These are phyloP conservation scores for Geodia barretti DNA, from an alignment of 37 sponge, comb jelly and placozoan genomes.

Conservation along the genomic window DNA sequence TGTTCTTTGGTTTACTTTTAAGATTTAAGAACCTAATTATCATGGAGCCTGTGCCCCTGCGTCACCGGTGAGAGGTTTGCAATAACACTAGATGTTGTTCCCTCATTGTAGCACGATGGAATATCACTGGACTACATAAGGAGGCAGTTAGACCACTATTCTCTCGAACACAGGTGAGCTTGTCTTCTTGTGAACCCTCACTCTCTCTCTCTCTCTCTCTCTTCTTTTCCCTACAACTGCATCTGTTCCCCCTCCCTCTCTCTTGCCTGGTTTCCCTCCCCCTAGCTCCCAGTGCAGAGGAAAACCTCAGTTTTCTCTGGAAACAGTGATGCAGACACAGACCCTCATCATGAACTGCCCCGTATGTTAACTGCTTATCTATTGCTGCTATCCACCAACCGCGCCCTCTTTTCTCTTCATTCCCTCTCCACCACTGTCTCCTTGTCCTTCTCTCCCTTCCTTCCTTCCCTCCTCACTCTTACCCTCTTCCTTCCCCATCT, in stretches of 20 bases:
- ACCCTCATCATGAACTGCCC: constrained; percentile 76
- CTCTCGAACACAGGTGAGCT: constrained; percentile 50
- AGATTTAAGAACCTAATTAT: too few relatives aligned
- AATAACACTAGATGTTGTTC: background rate
- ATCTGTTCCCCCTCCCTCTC: too few relatives aligned
- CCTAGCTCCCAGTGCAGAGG: constrained; percentile 16
- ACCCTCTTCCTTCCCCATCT: background rate
- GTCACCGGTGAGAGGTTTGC: background rate
- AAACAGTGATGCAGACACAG: constrained; percentile 49
- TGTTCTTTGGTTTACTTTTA: too few relatives aligned
- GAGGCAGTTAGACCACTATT: constrained; percentile 52
- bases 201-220: too few relatives aligned
- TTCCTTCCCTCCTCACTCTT: background rate
- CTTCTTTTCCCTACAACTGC: too few relatives aligned
- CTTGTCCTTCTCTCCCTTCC: too few relatives aligned
- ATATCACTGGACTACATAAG: constrained; percentile 54
- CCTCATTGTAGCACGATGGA: constrained; percentile 53
- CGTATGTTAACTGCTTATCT: constrained; percentile 1
- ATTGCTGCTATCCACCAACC: background rate
- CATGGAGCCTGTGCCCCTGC: background rate
- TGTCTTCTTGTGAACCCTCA: background rate
- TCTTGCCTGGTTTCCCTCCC: too few relatives aligned
- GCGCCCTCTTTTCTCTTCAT: background rate
- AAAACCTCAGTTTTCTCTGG: constrained; percentile 56
- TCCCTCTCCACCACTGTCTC: background rate